Conservation (phyloP, 2,113 vertebrate species). For the Serilophus lunatus region DNA sequence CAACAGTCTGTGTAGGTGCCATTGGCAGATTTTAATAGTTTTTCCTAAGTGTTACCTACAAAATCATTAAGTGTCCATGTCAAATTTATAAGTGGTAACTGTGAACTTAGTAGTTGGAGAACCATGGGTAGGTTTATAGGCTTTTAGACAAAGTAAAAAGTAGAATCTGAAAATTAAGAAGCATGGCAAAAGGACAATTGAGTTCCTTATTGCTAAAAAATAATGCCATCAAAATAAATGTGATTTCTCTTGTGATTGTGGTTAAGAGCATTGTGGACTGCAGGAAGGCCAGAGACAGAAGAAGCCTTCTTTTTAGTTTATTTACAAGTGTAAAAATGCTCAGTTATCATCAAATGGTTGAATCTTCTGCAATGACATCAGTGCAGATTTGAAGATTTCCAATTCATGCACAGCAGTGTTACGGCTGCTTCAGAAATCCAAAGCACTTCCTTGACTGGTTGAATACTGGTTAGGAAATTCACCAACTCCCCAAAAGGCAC, state of each 20-base stretch:
- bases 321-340: background rate
- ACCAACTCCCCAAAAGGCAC: background rate
- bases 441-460: background rate
- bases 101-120: background rate
- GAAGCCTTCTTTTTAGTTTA: background rate
- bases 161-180: background rate
- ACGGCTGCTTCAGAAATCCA: background rate
- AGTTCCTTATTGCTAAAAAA: background rate
- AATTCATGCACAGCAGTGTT: background rate
- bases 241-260: background rate
- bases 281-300: background rate
- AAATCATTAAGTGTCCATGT: background rate
- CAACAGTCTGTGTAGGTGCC: background rate
- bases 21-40: background rate
- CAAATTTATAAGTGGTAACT: background rate
- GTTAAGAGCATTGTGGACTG: background rate
- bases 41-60: background rate
- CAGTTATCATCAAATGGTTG: background rate
- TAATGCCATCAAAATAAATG: background rate
- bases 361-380: background rate
- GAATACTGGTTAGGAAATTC: background rate
- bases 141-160: background rate
- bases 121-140: background rate
- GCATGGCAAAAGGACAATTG: background rate
- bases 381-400: background rate